phyloP scores from a whole-genome alignment of 2,797 vertebrate genomes.

The Percopsis omiscomaycus region DNA sequence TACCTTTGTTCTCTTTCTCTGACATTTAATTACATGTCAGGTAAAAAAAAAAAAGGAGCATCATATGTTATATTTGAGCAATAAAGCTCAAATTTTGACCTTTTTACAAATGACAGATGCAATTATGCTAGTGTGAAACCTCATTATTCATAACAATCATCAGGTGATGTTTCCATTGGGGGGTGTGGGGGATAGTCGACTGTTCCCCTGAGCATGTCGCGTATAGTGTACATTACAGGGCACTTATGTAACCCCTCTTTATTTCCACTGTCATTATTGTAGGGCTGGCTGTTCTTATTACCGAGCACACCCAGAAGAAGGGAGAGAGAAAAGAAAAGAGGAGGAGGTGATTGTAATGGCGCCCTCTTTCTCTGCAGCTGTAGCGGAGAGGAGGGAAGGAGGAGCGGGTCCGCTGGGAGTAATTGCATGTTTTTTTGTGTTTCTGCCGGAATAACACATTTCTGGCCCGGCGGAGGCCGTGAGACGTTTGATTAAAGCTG shows the following conservation, averaged over 20 bases:
- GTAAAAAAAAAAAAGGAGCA: conserved; percentile 6
- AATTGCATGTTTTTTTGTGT: conserved; percentile 72
- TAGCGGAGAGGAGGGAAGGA: conserved; percentile 48
- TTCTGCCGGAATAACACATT: conserved; percentile 67
- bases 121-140: conserved; percentile 23
- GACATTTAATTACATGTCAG: conserved; percentile 32
- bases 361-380: conserved; percentile 71
- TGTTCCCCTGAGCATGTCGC: conserved; percentile 26
- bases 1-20: conserved; percentile 16
- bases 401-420: conserved; percentile 58
- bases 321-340: conserved; percentile 34
- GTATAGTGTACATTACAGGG: conserved; percentile 27
- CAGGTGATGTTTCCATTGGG: conserved; percentile 27
- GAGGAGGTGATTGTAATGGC: conserved; percentile 57
- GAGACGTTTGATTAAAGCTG: conserved; percentile 70
- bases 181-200: conserved; percentile 10
- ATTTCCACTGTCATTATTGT: conserved; percentile 40
- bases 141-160: conserved; percentile 35
- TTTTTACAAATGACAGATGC: conserved; percentile 29
- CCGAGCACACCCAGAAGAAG: conserved; percentile 40
- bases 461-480: conserved; percentile 54
- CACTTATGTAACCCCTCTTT: conserved; percentile 9
- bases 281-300: conserved; percentile 41
- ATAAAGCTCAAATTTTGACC: conserved; percentile 15
- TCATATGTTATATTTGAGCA: conserved; percentile 9